A percentile compares a stretch with the other conserved stretches of the same genome.
Conservation (phyloP, 35 echinoderm and acorn worm genomes). For the Apostichopus parvimensis region DNA sequence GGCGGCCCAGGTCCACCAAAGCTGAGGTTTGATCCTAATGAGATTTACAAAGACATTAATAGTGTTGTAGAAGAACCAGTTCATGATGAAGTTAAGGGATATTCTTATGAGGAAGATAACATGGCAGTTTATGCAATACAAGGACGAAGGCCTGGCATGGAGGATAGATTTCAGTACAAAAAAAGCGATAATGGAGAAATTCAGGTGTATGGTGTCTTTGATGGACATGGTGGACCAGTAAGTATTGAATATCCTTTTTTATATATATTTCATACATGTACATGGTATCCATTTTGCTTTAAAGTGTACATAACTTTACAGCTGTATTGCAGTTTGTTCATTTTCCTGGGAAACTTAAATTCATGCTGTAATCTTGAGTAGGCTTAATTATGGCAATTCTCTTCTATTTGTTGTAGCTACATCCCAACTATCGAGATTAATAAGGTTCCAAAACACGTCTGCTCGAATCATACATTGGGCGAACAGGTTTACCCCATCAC, state of each 20-base stretch:
- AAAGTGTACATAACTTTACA: no score
- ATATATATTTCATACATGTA: no score
- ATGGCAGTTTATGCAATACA: slow-evolving; percentile 94
- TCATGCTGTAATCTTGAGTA: no score
- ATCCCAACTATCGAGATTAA: no score
- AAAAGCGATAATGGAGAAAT: slow-evolving; percentile 60
- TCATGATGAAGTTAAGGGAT: slow-evolving; percentile 40
- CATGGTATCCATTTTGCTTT: no score
- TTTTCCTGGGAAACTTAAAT: no score
- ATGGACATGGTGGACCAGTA: slow-evolving; percentile 97
- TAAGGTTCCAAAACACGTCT: no score
- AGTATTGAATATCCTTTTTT: not conserved
- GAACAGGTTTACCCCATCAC: no score
- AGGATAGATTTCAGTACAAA: slow-evolving; percentile 86
- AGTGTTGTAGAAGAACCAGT: slow-evolving; percentile 7
- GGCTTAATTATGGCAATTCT: no score
- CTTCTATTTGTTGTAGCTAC: no score
- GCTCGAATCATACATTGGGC: no score
- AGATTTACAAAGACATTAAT: slow-evolving; percentile 38
- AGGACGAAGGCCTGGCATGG: slow-evolving; percentile 80
- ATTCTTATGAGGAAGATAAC: slow-evolving; percentile 74
- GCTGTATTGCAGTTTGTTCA: no score
- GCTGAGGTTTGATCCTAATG: slow-evolving; percentile 26
- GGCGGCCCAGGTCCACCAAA: slow-evolving; percentile 20
- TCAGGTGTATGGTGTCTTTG: slow-evolving; percentile 81